A percentile compares a stretch with the other conserved stretches of the same genome.
phyloP scores from a whole-genome alignment of 2,113 vertebrate species.

The Ardeotis arabs region DNA sequence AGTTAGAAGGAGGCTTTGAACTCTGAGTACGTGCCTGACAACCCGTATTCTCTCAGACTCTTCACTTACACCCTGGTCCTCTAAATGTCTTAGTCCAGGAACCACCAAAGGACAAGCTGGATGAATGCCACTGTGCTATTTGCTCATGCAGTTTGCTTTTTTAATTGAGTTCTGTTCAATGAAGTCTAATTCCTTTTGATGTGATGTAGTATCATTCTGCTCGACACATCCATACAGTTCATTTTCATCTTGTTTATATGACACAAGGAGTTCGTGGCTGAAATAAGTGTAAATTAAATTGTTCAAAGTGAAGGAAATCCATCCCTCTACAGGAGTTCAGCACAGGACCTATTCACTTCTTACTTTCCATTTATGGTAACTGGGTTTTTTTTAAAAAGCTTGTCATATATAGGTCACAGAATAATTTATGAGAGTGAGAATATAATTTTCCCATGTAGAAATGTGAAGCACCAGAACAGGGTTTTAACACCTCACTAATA shows the following conservation, averaged over 20 bases:
- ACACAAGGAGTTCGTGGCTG: not conserved
- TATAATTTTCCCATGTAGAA: conserved; percentile 2
- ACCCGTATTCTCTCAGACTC: not conserved
- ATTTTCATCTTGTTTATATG: conserved; percentile 5
- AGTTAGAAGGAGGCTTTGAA: not conserved
- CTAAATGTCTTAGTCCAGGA: not conserved
- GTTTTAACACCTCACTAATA: not conserved
- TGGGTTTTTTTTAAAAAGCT: not conserved
- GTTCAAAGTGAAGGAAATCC: not conserved
- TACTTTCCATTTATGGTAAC: not conserved
- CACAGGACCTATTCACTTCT: not conserved
- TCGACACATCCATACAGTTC: not conserved
- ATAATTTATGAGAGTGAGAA: conserved; percentile 36
- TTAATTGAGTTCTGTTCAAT: not conserved
- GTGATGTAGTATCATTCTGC: not conserved
- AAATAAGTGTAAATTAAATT: conserved; percentile 29
- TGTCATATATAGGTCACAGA: conserved; percentile 43
- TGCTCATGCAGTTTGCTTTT: not conserved
- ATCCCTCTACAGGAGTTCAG: not conserved
- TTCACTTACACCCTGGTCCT: accelerated
- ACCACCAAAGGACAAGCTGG: not conserved
- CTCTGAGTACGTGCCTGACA: not conserved
- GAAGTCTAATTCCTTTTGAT: not conserved
- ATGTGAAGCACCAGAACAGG: not conserved
- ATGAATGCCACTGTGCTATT: not conserved